A percentile compares a stretch with the other conserved stretches of the same genome.
Conservation (phyloP, 2,113 vertebrate species). For the Petrocephalus microphthalmus region DNA sequence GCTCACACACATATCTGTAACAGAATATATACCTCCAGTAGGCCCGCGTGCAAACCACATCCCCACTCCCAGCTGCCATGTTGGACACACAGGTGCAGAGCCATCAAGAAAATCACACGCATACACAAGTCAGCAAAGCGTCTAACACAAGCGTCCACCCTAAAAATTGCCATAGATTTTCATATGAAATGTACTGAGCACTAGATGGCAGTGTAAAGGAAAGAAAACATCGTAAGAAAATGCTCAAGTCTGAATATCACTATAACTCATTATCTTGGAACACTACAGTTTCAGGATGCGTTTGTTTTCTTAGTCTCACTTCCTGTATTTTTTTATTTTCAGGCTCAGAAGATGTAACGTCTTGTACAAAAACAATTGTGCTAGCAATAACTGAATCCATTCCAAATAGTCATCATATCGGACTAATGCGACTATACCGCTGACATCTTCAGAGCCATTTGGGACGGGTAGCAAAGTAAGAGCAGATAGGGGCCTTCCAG, state of each 20-base stretch:
- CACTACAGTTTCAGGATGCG: background rate
- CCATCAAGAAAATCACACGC: background rate
- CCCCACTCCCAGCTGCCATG: background rate
- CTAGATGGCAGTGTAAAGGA: constrained; percentile 25
- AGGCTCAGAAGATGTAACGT: background rate
- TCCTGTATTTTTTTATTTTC: background rate
- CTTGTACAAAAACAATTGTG: background rate
- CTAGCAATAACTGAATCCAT: background rate
- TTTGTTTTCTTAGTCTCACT: background rate
- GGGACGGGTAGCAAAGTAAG: background rate
- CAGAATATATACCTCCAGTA: background rate
- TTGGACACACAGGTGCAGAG: background rate
- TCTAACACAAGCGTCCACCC: background rate
- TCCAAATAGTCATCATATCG: background rate
- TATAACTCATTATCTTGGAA: background rate
- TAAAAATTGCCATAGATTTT: background rate
- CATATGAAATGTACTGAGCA: background rate
- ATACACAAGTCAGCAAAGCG: background rate
- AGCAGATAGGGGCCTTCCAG: background rate
- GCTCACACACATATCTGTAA: constrained; percentile 69
- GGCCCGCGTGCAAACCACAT: background rate
- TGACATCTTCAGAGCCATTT: background rate
- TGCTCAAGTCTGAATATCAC: background rate
- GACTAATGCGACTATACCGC: background rate
- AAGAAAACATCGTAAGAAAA: background rate